Percentiles rank a stretch among this genome's conserved stretches.
Conservation (phyloP, 2,113 vertebrate species). For the Prietella phreatophila region DNA sequence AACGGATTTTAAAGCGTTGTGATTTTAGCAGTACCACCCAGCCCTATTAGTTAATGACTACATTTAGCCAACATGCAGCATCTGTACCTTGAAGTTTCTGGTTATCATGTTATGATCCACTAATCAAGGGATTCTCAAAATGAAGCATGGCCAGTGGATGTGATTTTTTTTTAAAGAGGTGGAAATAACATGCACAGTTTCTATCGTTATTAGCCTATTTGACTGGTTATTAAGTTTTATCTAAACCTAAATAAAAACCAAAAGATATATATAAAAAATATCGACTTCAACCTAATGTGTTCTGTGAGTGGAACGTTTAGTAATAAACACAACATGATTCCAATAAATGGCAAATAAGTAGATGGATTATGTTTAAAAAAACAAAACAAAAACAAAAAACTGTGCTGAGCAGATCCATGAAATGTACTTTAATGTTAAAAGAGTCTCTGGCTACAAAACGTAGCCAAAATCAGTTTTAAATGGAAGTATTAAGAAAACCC, state of each 20-base stretch:
- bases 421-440: too few species aligned
- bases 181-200: not conserved
- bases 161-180: not conserved
- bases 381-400: too few species aligned
- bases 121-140: not conserved
- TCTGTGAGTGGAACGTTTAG: not conserved
- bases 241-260: not conserved
- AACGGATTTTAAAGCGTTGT: not conserved
- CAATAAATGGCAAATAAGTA: too few species aligned
- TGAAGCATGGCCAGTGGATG: not conserved
- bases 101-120: not conserved
- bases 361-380: too few species aligned
- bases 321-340: not conserved
- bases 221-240: not conserved
- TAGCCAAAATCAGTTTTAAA: too few species aligned
- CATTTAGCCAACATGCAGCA: not conserved
- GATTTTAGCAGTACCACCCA: too few species aligned
- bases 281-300: not conserved
- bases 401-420: too few species aligned
- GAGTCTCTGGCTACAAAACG: too few species aligned
- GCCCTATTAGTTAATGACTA: not conserved
- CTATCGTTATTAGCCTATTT: not conserved
- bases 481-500: not conserved
- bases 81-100: not conserved
- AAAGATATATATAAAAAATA: not conserved